Percentiles rank a stretch among this genome's conserved stretches.
Evolutionary conservation across 2,888 invertebrate genomes (phyloP).

Genomic region (Halocaridina rubra): DNA sequence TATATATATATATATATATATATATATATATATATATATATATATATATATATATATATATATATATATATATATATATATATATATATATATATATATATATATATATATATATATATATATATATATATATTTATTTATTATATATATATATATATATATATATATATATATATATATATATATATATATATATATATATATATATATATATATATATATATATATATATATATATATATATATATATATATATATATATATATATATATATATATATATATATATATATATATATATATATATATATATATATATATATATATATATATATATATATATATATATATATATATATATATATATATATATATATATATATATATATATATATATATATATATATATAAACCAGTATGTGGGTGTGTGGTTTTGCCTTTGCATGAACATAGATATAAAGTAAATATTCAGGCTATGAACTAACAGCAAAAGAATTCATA

Average conservation of each 20-base stretch:
- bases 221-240: background rate
- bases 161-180: background rate
- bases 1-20: background rate
- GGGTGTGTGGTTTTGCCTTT: no score
- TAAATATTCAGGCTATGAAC: no score
- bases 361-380: background rate
- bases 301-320: background rate
- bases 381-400: background rate
- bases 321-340: background rate
- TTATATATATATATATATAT: background rate
- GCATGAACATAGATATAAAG: no score
- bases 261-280: background rate
- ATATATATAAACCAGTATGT: background rate
- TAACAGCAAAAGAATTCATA: no score
- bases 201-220: background rate
- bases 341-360: background rate
- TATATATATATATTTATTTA: background rate
- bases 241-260: background rate
- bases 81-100: background rate
- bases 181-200: background rate
- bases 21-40: background rate
- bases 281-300: background rate
- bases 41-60: background rate
- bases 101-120: background rate
- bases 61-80: background rate